Base-by-base conservation (phyloP, 2,113 vertebrate genomes). In the Montifringilla adamsi region DNA sequence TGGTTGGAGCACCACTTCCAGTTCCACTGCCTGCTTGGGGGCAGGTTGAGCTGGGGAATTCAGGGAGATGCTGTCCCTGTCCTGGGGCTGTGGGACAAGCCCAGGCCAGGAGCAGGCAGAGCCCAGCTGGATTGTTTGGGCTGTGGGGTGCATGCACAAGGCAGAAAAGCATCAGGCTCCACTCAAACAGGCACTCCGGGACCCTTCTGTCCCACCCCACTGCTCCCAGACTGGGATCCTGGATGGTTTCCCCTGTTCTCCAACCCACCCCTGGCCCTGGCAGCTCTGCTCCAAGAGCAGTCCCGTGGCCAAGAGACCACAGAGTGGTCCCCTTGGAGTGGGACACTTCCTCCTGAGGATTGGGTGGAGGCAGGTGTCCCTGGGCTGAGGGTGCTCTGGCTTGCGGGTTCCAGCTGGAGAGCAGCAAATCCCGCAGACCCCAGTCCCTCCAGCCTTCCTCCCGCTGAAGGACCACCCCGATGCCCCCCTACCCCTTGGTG, bases 91-190 rank as follows among this genome's bases (percentile, higher is more conserved):
- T 6, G 39, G 28, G 22, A 62, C 44, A 75, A 33, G 9, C 15
- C 15, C 62, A 20, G n/a, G 28, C 19, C 41, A 28, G 47, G 18
- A n/a, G 17, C 1, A 6, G n/a, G 31, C 58, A 73, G 39, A 18
- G 7, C 30, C 24, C 27, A 4, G 37, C 4, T 30, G 15, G 31
- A 24, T 20, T 37, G 6, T 9, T 33, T 15, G 41, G 24, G 41
- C 49, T 69, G 39, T 1, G 1, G 7, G 6, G 9, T 10, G 33
- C 0, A 0, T 7, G 26, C 22, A 30, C 5, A 6, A 50, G 3
- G 33, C 39, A 68, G 59, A 58, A 53, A 18, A 15, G 6, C n/a
- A 18, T 8, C 1, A 2, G 15, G 17, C 1, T 35, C 7, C 20
- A 2, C 7, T 17, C 41, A n/a, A 1, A 5, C 0, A 0, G 19